Conservation (phyloP, 2,113 vertebrate species). For the Mormyrus lacerda region DNA sequence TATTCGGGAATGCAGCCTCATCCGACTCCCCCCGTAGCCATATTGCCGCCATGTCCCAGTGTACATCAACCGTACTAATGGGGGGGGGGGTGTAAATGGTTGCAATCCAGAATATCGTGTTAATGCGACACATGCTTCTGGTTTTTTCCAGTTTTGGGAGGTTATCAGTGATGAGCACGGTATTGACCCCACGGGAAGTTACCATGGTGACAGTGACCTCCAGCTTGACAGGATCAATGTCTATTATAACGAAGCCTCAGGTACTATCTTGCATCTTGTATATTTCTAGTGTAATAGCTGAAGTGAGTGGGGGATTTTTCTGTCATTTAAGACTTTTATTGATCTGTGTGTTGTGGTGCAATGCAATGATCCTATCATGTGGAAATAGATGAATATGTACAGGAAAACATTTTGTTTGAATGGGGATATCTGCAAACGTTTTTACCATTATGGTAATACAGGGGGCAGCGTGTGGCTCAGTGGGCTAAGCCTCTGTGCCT, state of each 20-base stretch:
- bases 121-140: background rate
- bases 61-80: background rate
- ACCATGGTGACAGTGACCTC: conserved; percentile 34
- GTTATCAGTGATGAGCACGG: conserved; percentile 23
- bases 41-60: background rate
- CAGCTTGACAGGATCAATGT: conserved; percentile 70
- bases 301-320: background rate
- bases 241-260: conserved; percentile 66
- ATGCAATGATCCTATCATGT: no score
- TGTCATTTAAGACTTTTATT: background rate
- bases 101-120: background rate
- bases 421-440: no score
- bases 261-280: conserved; percentile 19
- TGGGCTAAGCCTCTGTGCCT: no score
- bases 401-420: no score
- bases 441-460: no score
- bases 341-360: background rate
- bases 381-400: no score
- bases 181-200: conserved; percentile 20
- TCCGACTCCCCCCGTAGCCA: background rate
- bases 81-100: background rate
- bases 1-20: background rate
- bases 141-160: conserved; percentile 14
- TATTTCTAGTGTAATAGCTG: background rate
- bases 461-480: no score